Base-by-base conservation (phyloP, 2,888 invertebrate genomes). In the Idaea aversata region DNA sequence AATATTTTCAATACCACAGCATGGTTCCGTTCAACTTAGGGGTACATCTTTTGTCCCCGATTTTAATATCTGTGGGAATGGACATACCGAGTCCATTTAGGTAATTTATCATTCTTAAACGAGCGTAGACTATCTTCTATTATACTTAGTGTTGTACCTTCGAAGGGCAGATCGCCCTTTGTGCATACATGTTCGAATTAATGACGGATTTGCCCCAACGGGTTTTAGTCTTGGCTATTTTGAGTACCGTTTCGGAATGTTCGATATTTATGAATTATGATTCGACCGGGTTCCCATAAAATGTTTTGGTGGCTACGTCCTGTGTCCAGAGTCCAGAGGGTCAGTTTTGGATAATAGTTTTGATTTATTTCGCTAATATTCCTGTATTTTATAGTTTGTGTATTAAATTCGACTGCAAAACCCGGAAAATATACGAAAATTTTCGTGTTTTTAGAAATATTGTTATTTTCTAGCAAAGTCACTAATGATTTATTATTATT, bases 1-100 rank as follows among this genome's bases (percentile, higher is more conserved):
- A 83, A 91, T 91, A 88, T 89, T 88, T 85, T 92, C 88, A 88
- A 91, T 91, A 84, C 83, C 93, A 73, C 92, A 88, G 91, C 92
- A 85, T 91, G 92, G 87, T 86, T 83, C 88, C 88, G 78, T 69
- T 75, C 77, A 80, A 83, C 81, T 81, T 80, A 80, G 87, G 91
- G 90, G 86, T 84, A 84, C 80, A 67, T 82, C 84, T 77, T 86
- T 92, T 91, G 90, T 90, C 83, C 87, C 76, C 77, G 82, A 78
- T 83, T 91, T 89, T 93, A 93, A 93, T 93, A 93, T 93, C 91
- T 92, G 93, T 93, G 93, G 93, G 93, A 93, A 93, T 91, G 87
- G 90, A 91, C 92, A 90, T 89, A 87, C 90, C 90, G 88, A 88
- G 84, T 91, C 89, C 90, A 90, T 90, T 90, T 91, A 80, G 87